A percentile compares a stretch with the other conserved stretches of the same genome.
These are phyloP conservation scores for Eulimnadia texana DNA, from an alignment of 1,140 invertebrate genomes.

Conservation along the genomic window DNA sequence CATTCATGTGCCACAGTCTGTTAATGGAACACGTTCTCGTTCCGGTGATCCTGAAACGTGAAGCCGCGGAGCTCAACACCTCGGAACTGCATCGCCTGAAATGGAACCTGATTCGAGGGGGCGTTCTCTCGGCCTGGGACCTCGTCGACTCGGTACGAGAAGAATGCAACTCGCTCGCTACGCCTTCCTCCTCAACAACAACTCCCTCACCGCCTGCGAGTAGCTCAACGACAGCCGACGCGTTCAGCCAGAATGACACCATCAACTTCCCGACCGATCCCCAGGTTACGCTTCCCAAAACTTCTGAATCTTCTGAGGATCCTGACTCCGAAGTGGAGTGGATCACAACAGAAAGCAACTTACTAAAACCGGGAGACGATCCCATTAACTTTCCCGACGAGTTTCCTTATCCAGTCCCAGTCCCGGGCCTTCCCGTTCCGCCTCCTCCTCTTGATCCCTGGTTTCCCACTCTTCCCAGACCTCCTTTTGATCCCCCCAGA, in stretches of 20 bases:
- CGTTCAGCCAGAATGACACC: neutral
- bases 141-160: neutral
- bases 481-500: neutral
- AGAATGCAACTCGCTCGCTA: neutral
- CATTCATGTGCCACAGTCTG: conserved; percentile 11
- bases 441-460: neutral
- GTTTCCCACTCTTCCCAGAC: neutral
- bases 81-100: conserved; percentile 2
- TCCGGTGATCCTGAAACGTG: conserved; percentile 13
- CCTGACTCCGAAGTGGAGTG: conserved; percentile 9
- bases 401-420: neutral
- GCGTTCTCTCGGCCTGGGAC: conserved; percentile 1
- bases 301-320: neutral
- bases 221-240: neutral
- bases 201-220: neutral
- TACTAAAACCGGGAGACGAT: neutral
- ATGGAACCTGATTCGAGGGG: neutral
- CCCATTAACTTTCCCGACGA: neutral
- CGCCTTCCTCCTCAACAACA: neutral
- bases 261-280: neutral
- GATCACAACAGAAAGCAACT: conserved; percentile 9
- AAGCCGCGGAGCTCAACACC: neutral
- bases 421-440: neutral
- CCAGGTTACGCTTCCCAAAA: neutral
- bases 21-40: conserved; percentile 12